phyloP scores from a whole-genome alignment of 2,797 vertebrate species.

The Eremophila alpestris region DNA sequence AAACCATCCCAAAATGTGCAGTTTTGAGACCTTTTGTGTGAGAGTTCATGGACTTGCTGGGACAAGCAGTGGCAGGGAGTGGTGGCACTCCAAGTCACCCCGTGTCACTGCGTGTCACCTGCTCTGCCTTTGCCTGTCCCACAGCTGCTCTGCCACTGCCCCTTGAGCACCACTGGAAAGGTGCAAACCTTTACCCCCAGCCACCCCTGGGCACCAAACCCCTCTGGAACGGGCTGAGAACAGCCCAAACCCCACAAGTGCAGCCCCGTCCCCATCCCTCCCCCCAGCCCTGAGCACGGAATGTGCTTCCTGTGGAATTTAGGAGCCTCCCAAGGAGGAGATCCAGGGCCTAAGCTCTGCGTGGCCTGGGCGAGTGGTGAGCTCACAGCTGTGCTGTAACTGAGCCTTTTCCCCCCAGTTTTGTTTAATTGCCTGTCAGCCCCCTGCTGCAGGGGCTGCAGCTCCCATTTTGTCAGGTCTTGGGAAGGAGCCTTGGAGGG shows the following conservation, averaged over 20 bases:
- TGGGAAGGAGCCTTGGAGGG: neutral
- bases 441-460: slow-evolving; percentile 27
- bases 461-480: neutral
- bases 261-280: neutral
- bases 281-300: neutral
- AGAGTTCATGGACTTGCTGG: neutral
- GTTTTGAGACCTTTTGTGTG: neutral
- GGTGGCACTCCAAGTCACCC: neutral
- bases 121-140: neutral
- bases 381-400: slow-evolving; percentile 59
- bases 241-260: neutral
- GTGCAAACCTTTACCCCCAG: neutral
- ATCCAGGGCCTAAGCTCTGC: slow-evolving; percentile 23
- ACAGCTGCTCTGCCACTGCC: neutral
- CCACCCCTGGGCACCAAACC: neutral
- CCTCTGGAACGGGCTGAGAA: neutral
- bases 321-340: slow-evolving; percentile 46
- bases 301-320: slow-evolving; percentile 50
- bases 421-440: slow-evolving; percentile 37
- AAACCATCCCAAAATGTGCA: neutral
- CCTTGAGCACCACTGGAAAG: neutral
- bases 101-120: neutral
- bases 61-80: fast-evolving
- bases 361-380: slow-evolving; percentile 41
- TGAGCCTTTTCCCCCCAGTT: neutral